phyloP scores from a whole-genome alignment of 2,888 invertebrate genomes.

The Xylota sylvarum region DNA sequence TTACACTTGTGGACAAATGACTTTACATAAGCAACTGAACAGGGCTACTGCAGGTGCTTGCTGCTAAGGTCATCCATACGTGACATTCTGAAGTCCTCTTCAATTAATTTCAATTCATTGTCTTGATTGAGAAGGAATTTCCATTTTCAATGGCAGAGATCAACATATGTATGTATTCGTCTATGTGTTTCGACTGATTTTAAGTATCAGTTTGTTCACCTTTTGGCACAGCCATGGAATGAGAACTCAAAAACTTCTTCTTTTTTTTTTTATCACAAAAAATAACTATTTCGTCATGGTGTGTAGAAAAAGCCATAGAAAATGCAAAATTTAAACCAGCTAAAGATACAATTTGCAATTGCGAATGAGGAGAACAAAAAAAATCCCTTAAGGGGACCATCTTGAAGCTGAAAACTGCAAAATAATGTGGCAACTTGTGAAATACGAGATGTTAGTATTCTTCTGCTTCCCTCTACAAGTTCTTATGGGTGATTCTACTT shows the following conservation, averaged over 20 bases:
- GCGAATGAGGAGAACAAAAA: background rate
- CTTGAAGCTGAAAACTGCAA: constrained; percentile 64
- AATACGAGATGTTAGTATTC: constrained; percentile 64
- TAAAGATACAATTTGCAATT: constrained; percentile 23
- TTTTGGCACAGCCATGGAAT: constrained; percentile 20
- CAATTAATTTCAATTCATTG: constrained; percentile 69
- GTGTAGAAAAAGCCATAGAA: constrained; percentile 36
- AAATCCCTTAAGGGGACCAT: constrained; percentile 45
- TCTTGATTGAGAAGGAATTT: constrained; percentile 59
- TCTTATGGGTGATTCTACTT: constrained; percentile 31
- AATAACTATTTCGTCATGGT: constrained; percentile 21
- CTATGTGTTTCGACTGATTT: constrained; percentile 19
- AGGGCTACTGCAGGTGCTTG: constrained; percentile 47
- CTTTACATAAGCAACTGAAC: constrained; percentile 9
- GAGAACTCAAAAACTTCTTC: constrained; percentile 3
- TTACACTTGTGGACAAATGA: constrained; percentile 37
- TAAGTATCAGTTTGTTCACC: constrained; percentile 43
- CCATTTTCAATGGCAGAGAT: constrained; percentile 23
- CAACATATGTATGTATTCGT: constrained; percentile 9
- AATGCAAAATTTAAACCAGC: constrained; percentile 46
- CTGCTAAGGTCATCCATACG: constrained; percentile 53
- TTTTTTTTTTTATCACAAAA: background rate
- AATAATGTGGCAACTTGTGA: constrained; percentile 70
- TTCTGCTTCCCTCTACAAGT: constrained; percentile 5
- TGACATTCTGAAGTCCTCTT: constrained; percentile 33